Evolutionary conservation across 2,888 invertebrate species (phyloP).

Genomic region (Dolomedes plantarius): DNA sequence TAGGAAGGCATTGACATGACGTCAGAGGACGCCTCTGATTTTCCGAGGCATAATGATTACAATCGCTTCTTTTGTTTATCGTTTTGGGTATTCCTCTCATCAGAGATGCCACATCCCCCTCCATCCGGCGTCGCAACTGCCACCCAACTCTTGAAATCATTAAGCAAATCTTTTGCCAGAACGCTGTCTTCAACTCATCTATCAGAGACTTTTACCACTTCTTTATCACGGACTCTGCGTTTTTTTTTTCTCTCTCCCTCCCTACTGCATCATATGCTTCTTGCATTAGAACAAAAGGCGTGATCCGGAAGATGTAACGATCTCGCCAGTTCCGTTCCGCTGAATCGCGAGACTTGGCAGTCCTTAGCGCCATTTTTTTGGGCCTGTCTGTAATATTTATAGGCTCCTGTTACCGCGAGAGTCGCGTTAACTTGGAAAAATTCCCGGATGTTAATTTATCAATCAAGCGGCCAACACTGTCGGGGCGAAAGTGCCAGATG

Average conservation of each 20-base stretch:
- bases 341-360: slow-evolving; percentile 1
- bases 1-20: neutral
- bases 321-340: slow-evolving; percentile 4
- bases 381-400: neutral
- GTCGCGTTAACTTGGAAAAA: neutral
- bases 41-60: neutral
- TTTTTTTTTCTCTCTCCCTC: neutral
- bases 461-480: slow-evolving; percentile 4
- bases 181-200: neutral
- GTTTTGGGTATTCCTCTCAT: neutral
- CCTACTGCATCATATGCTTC: neutral
- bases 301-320: slow-evolving; percentile 18
- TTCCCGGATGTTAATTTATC: slow-evolving; percentile 18
- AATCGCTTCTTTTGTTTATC: neutral
- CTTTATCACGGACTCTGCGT: slow-evolving; percentile 1
- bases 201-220: slow-evolving; percentile 16
- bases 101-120: neutral
- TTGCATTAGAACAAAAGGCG: slow-evolving; percentile 8
- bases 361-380: neutral
- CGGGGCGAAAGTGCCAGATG: neutral
- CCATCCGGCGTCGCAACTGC: neutral
- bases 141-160: neutral
- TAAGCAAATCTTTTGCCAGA: neutral
- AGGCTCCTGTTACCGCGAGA: neutral
- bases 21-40: neutral